Base-by-base conservation (phyloP, 1,140 invertebrate species). In the Drosophila elegans region DNA sequence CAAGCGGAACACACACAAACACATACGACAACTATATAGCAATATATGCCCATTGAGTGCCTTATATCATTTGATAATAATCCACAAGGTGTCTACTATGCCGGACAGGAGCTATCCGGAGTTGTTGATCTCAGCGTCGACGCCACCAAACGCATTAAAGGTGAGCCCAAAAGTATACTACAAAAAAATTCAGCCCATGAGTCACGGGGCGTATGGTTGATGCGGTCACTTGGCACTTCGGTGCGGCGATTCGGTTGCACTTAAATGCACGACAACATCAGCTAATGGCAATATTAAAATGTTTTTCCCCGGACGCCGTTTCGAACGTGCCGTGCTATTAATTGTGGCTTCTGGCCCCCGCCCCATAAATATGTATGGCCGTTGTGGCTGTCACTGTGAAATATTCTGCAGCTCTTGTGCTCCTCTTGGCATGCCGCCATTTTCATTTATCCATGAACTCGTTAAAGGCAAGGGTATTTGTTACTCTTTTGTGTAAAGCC, bases 21-120 rank as follows among this genome's bases (percentile, higher is more conserved):
- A 78, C 29, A 52, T 6, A 59, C 34, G 71, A 54, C 45, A 63
- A 78, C 62, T 59, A 84, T 85, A 84, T 88, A 88, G 79, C 83
- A 88, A 88, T 91, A 90, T 92, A 92, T 92, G 91, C 91, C 90
- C 66, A 92, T 91, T 86, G 91, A 91, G 73, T 93, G 94, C 91
- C 89, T 93, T 83, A 94, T 94, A 78, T 91, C 93, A 69, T 93
- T 94, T 80, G 93, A 92, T 84, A 90, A 94, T 74, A 94, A 94
- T 91, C 93, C 93, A 48, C 92, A 92, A 64, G 91, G 84, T 74
- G 92, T 93, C 42, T 94, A 94, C 83, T 94, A 93, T 93, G 93
- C 93, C 71, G 94, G 94, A 66, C 93, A 94, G 84, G 93, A 91
- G 51, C 89, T 94, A 44, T 93, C 93, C 71, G 94, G 94, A 52